Conservation (phyloP, 2,888 invertebrate species). For the Tineola bisselliella region DNA sequence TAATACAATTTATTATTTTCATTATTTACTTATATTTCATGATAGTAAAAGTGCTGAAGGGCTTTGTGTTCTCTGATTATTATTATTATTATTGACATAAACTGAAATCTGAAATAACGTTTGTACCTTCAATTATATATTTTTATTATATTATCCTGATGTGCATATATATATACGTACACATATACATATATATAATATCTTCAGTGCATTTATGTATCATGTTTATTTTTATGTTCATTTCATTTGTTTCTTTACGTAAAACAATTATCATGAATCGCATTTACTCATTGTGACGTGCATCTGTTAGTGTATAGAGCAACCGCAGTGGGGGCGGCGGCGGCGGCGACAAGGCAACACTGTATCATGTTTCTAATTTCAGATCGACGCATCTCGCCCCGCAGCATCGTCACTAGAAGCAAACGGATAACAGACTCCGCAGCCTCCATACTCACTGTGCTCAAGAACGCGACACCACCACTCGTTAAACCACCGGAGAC, state of each 20-base stretch:
- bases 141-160: not conserved
- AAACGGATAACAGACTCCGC: constrained; percentile 40
- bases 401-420: constrained; percentile 51
- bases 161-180: no score
- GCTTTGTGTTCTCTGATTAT: no score
- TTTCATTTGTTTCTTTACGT: constrained; percentile 20
- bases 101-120: no score
- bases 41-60: not conserved
- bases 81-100: no score
- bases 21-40: not conserved
- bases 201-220: constrained; percentile 15
- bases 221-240: constrained; percentile 15
- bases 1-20: not conserved
- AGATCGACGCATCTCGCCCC: constrained; percentile 33
- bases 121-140: no score
- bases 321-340: not conserved
- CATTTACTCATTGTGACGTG: constrained; percentile 14
- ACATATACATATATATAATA: not conserved
- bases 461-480: constrained; percentile 42
- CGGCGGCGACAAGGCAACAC: constrained; percentile 23
- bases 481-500: constrained; percentile 14
- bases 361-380: constrained; percentile 24
- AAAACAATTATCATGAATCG: constrained; percentile 15
- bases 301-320: not conserved
- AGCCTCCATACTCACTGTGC: constrained; percentile 44